These are phyloP conservation scores for Orchesella cincta DNA, from an alignment of 1,140 invertebrate genomes.

Conservation along the genomic window DNA sequence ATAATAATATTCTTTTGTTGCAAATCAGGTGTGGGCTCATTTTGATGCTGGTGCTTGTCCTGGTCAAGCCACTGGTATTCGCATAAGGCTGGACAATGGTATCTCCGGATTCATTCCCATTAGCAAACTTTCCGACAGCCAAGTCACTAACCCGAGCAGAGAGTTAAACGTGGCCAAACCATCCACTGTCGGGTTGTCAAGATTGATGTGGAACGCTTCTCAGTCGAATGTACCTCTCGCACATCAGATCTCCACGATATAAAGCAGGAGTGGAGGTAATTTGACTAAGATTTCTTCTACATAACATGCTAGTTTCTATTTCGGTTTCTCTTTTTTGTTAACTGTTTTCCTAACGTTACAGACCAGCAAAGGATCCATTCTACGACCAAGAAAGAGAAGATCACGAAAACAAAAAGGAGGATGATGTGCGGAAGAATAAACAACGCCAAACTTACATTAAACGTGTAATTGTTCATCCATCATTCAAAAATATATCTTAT, in stretches of 20 bases:
- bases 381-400: slow-evolving; percentile 89
- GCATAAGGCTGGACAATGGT: slow-evolving; percentile 88
- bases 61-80: slow-evolving; percentile 90
- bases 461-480: slow-evolving; percentile 94
- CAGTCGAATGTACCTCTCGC: slow-evolving; percentile 90
- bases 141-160: slow-evolving; percentile 86
- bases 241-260: slow-evolving; percentile 89
- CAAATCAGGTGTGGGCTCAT: slow-evolving; percentile 84
- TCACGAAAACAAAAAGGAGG: slow-evolving; percentile 74
- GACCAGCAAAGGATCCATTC: slow-evolving; percentile 81
- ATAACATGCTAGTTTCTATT: too few species aligned
- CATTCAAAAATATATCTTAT: slow-evolving; percentile 95
- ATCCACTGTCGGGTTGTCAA: slow-evolving; percentile 93
- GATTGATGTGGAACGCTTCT: slow-evolving; percentile 92
- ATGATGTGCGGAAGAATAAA: slow-evolving; percentile 76
- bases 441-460: slow-evolving; percentile 83
- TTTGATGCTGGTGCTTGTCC: slow-evolving; percentile 94
- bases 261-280: slow-evolving; percentile 88
- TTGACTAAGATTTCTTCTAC: slow-evolving; percentile 79
- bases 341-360: slow-evolving; percentile 60
- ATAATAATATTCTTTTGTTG: too few species aligned
- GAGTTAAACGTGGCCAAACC: slow-evolving; percentile 81
- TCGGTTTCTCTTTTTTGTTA: slow-evolving; percentile 34
- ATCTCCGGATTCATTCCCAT: slow-evolving; percentile 92
- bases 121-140: slow-evolving; percentile 92